A percentile compares a stretch with the other conserved stretches of the same genome.
phyloP scores from a whole-genome alignment of 2,113 vertebrate genomes.

The Hipposideros armiger region DNA sequence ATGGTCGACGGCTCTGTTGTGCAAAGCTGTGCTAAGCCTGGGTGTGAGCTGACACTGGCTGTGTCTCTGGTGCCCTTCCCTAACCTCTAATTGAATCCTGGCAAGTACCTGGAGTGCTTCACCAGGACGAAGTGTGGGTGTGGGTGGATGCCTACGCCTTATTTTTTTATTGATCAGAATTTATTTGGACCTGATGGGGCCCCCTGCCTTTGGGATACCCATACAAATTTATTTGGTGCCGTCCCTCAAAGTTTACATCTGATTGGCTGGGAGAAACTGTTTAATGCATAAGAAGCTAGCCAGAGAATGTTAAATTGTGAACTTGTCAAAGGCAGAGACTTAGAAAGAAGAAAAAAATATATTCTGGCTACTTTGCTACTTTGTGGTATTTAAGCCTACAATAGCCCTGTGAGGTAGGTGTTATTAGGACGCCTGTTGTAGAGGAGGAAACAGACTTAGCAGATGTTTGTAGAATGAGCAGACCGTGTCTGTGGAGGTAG shows the following conservation, averaged over 20 bases:
- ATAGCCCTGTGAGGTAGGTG: neutral
- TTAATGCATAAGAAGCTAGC: neutral
- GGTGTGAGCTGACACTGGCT: constrained; percentile 3
- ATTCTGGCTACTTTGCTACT: neutral
- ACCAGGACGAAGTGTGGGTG: neutral
- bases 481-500: neutral
- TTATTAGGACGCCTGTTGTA: neutral
- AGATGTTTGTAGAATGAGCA: neutral
- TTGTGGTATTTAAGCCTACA: neutral
- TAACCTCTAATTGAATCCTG: constrained; percentile 24
- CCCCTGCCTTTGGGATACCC: neutral
- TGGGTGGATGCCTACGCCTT: neutral
- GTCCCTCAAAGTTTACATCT: neutral
- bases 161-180: neutral
- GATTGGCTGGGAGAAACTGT: neutral
- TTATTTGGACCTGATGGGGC: neutral
- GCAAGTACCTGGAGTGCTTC: neutral
- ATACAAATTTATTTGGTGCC: neutral
- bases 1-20: neutral
- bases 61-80: neutral
- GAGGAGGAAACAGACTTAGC: neutral
- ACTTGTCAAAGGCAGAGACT: neutral
- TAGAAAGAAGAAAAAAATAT: neutral
- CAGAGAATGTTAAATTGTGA: neutral
- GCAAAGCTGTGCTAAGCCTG: neutral